Evolutionary conservation across 2,113 vertebrate genomes (phyloP), one percentile per base, ranked within the genome.

Genomic region (Bujurquina vittata): DNA sequence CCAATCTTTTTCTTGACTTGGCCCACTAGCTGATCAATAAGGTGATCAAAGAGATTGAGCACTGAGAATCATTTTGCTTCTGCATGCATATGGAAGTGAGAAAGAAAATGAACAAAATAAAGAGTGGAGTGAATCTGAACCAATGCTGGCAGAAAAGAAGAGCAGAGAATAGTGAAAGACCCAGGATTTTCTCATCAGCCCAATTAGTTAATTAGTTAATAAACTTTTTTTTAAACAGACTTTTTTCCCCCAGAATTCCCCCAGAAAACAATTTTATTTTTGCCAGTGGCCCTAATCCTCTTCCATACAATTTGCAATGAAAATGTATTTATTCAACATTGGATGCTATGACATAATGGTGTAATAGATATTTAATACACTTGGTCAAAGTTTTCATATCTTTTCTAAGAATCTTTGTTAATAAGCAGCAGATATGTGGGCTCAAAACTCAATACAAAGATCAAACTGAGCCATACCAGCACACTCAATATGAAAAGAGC

Each of bases 401-500:
- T 35, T 12, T 73, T 33, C 54, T 73, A 65, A 43, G 8, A 65
- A 10, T 26, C 4, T 46, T 67, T 46, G 62, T 46, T 18, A 18
- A 67, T 67, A 67, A 67, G 18, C 18, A 54, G 49, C 7, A 54
- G 49, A 43, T 14, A 12, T 43, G 40, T 43, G 40, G 40, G 11
- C 40, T 43, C 18, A 3, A 20, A 54, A 54, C 78, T 78, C 85
- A 85, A 49, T 55, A 46, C 72, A 52, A 87, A 67, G 79, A 88
- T 91, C 83, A 83, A 83, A 63, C 58, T 59, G 73, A 81, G 75
- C 59, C 77, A 29, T 80, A 89, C 74, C 74, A 43, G 62, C n/a
- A 65, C 37, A 11, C 10, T 40, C 37, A 40, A 40, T 40, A 40
- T 40, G 37, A 40, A 40, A 10, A 40, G 10, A 3, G 2, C 3